Evolutionary conservation across 2,797 vertebrate genomes (phyloP).

Genomic region (Pterois miles): DNA sequence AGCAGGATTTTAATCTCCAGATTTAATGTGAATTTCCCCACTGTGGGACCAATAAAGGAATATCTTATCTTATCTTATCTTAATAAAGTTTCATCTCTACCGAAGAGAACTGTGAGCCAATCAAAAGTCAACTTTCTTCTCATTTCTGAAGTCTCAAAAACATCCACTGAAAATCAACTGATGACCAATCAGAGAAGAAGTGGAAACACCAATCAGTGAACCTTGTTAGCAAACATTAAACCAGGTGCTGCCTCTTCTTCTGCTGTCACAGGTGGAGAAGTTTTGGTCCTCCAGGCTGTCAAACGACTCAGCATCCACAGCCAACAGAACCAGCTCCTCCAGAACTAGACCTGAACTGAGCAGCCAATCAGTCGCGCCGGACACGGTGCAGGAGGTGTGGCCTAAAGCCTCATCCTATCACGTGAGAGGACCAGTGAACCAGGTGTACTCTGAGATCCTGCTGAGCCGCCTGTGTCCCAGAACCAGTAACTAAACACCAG

Average conservation of each 20-base stretch:
- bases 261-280: constrained; percentile 88
- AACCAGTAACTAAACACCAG: constrained; percentile 51
- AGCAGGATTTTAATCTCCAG: not conserved
- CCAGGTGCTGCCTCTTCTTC: not conserved
- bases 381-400: constrained; percentile 62
- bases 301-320: not conserved
- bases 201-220: not conserved
- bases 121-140: not conserved
- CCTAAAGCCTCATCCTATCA: constrained; percentile 84
- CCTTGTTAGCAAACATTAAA: not conserved
- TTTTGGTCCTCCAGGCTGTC: constrained; percentile 72
- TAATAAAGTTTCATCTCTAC: not conserved
- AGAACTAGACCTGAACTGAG: not conserved
- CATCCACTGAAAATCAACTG: not conserved
- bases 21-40: too few relatives aligned
- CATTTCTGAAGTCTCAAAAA: not conserved
- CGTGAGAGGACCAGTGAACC: constrained; percentile 92
- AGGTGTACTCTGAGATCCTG: constrained; percentile 96
- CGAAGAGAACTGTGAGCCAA: not conserved
- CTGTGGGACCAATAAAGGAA: too few relatives aligned
- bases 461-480: constrained; percentile 91
- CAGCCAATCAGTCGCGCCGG: constrained; percentile 11
- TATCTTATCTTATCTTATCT: too few relatives aligned
- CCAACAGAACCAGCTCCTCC: constrained; percentile 39
- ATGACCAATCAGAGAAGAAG: not conserved